Conservation (phyloP, 2,113 vertebrate species). For the Onychostoma macrolepis region DNA sequence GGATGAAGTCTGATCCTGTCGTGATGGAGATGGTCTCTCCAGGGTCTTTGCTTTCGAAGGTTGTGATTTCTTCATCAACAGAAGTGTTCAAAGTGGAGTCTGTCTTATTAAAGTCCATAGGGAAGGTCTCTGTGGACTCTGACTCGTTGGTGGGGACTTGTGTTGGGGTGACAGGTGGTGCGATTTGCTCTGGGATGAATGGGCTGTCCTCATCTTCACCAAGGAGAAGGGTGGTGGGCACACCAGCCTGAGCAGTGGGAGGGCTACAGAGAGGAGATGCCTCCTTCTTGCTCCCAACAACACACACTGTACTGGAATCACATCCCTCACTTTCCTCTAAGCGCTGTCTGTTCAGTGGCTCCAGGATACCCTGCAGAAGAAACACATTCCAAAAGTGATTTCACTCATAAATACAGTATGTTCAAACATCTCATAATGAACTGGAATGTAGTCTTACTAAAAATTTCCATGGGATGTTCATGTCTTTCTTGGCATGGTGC, state of each 20-base stretch:
- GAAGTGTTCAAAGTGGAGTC: constrained; percentile 3
- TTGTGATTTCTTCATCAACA: not conserved
- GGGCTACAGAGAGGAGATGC: not conserved
- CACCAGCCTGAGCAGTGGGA: not conserved
- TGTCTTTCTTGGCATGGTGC: too few relatives aligned
- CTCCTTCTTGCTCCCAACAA: constrained; percentile 63
- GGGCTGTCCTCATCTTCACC: not conserved
- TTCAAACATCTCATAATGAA: not conserved
- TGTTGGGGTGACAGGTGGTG: not conserved
- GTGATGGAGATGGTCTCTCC: not conserved
- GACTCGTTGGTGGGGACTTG: not conserved
- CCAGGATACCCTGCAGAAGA: constrained; percentile 62
- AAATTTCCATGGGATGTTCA: too few relatives aligned
- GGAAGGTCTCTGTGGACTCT: not conserved
- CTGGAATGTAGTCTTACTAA: too few relatives aligned
- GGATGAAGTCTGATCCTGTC: not conserved
- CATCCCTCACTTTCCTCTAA: constrained; percentile 59
- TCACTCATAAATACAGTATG: not conserved
- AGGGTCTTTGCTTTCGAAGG: not conserved
- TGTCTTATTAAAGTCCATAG: not conserved
- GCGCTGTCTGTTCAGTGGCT: constrained; percentile 51
- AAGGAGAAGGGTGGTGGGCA: not conserved
- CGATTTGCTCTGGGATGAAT: not conserved
- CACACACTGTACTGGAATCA: constrained; percentile 68
- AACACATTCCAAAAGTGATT: not conserved